Conservation (phyloP, 2,888 invertebrate species). For the Cryptosula pallasiana region DNA sequence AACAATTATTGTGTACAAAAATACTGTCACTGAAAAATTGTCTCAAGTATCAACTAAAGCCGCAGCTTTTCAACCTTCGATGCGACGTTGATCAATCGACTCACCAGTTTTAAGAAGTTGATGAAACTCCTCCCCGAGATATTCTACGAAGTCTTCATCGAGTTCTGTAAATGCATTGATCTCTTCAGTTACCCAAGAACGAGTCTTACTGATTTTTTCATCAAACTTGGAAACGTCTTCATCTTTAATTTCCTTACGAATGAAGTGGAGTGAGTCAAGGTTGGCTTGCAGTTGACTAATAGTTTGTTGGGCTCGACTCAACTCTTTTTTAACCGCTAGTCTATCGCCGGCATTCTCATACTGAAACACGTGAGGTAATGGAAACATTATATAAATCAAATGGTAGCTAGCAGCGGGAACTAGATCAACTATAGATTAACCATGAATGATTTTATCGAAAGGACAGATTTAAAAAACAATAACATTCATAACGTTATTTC, state of each 20-base stretch:
- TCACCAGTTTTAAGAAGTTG: slow-evolving; percentile 9
- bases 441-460: too few relatives aligned
- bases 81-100: too few relatives aligned
- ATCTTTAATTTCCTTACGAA: neutral
- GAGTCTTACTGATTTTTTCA: neutral
- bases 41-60: too few relatives aligned
- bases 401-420: too few relatives aligned
- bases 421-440: too few relatives aligned
- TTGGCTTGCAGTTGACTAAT: neutral
- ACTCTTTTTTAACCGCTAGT: neutral
- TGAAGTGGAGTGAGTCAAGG: neutral
- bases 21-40: too few relatives aligned
- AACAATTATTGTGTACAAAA: too few relatives aligned
- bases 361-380: too few relatives aligned
- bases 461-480: too few relatives aligned
- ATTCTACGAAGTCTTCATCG: neutral
- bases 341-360: neutral
- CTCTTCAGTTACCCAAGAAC: neutral
- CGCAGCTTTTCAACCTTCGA: too few relatives aligned
- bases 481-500: too few relatives aligned
- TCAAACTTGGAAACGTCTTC: slow-evolving; percentile 1
- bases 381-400: too few relatives aligned
- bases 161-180: neutral
- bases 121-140: slow-evolving; percentile 7
- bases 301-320: slow-evolving; percentile 14